Conservation (phyloP, 2,113 vertebrate genomes). For the Osmerus mordax region DNA sequence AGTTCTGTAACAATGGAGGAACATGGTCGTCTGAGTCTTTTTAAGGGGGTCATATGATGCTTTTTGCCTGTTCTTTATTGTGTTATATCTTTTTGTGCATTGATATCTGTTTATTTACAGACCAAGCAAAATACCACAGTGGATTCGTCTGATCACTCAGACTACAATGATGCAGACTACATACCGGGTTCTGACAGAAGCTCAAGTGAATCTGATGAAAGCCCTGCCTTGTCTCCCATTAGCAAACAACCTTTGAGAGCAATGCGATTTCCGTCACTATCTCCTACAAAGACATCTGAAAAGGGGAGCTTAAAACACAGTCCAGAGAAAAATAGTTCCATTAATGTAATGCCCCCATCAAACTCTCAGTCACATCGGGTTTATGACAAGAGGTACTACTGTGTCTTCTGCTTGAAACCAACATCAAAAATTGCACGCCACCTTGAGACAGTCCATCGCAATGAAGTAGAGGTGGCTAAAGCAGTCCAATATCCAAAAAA, state of each 20-base stretch:
- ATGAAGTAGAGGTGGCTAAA: too few relatives aligned
- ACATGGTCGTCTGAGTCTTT: too few relatives aligned
- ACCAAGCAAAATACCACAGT: too few relatives aligned
- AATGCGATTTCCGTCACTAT: neutral
- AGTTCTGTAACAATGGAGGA: too few relatives aligned
- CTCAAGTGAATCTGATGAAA: neutral
- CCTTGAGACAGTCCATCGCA: too few relatives aligned
- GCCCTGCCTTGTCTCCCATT: neutral
- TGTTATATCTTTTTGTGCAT: too few relatives aligned
- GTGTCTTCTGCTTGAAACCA: conserved; percentile 14
- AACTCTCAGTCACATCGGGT: neutral
- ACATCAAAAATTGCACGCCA: too few relatives aligned
- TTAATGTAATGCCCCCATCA: neutral
- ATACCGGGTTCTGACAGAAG: neutral
- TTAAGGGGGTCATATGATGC: too few relatives aligned
- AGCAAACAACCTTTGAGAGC: neutral
- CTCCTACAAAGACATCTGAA: neutral
- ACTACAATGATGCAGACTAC: neutral
- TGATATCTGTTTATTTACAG: too few relatives aligned
- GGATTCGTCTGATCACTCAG: neutral
- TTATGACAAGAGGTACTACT: conserved; percentile 10
- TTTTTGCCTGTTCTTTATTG: too few relatives aligned
- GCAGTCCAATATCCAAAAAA: too few relatives aligned
- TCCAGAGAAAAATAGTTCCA: neutral
- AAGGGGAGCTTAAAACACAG: neutral